Conservation (phyloP, 2,113 vertebrate genomes). For the Semicossyphus pulcher region DNA sequence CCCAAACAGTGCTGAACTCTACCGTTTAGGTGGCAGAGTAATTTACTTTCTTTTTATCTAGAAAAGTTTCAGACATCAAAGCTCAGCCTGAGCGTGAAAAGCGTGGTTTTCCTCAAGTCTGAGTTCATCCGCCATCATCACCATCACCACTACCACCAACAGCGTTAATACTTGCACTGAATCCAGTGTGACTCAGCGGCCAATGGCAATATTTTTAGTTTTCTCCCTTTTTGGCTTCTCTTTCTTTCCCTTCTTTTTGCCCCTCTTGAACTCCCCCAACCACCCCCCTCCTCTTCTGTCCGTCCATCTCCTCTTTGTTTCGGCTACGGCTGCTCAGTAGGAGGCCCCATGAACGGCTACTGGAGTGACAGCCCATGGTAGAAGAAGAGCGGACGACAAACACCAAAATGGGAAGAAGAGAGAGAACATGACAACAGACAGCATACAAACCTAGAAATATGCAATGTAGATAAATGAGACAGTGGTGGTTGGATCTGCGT, state of each 20-base stretch:
- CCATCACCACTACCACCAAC: slow-evolving; percentile 24
- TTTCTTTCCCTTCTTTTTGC: slow-evolving; percentile 72
- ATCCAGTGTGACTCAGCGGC: slow-evolving; percentile 71
- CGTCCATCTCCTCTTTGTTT: slow-evolving; percentile 76
- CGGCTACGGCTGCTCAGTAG: slow-evolving; percentile 66
- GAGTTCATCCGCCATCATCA: slow-evolving; percentile 44
- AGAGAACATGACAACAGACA: slow-evolving; percentile 49
- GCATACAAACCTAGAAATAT: slow-evolving; percentile 66
- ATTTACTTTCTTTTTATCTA: neutral
- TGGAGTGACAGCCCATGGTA: slow-evolving; percentile 87
- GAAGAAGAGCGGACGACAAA: slow-evolving; percentile 67
- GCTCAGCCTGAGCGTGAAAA: slow-evolving; percentile 35
- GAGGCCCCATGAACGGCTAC: slow-evolving; percentile 84
- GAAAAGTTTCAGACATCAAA: slow-evolving; percentile 21
- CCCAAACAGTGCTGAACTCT: neutral
- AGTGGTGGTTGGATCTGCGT: slow-evolving; percentile 38
- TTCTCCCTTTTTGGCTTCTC: slow-evolving; percentile 78
- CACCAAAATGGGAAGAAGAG: slow-evolving; percentile 28
- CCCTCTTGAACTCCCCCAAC: slow-evolving; percentile 14
- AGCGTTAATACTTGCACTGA: slow-evolving; percentile 64
- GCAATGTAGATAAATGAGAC: slow-evolving; percentile 64
- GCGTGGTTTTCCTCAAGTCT: slow-evolving; percentile 31
- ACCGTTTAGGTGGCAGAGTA: neutral
- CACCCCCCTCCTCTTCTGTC: slow-evolving; percentile 57
- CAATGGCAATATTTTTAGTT: slow-evolving; percentile 79